Conservation (phyloP, 92 coral and sea anemone species). For the Phenganax stokvisi region DNA sequence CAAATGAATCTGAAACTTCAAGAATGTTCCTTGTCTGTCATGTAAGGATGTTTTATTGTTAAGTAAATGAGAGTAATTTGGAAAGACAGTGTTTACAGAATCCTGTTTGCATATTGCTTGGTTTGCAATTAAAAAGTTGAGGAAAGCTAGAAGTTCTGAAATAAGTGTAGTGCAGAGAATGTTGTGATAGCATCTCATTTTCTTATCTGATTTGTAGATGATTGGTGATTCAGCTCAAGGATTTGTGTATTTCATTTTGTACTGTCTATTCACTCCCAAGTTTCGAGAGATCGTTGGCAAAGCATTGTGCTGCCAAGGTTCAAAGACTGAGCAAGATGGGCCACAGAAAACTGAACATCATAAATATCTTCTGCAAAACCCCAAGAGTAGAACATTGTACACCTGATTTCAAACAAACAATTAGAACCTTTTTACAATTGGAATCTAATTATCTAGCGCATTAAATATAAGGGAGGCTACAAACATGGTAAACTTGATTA, state of each 20-base stretch:
- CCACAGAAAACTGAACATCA: neutral
- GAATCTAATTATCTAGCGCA: no score
- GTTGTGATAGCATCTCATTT: neutral
- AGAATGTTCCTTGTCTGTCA: constrained; percentile 50
- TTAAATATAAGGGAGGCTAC: neutral
- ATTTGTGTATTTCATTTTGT: constrained; percentile 72
- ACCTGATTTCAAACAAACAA: neutral
- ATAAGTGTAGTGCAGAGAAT: no score
- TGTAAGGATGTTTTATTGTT: constrained; percentile 46
- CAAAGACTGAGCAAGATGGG: neutral
- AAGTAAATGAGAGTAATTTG: no score
- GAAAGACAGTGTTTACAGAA: neutral
- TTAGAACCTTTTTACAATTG: neutral
- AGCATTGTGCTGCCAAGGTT: constrained; percentile 1
- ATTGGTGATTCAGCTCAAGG: constrained; percentile 79
- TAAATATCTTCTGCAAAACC: constrained; percentile 24
- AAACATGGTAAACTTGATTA: neutral
- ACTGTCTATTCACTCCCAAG: constrained; percentile 71
- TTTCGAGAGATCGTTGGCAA: constrained; percentile 53
- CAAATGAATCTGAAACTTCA: neutral
- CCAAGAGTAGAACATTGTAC: neutral
- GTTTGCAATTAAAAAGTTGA: no score
- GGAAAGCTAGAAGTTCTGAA: no score
- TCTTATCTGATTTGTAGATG: constrained; percentile 47
- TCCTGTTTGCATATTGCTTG: neutral